Conservation (phyloP, 2,113 vertebrate genomes). For the Neolamprologus falcicula region DNA sequence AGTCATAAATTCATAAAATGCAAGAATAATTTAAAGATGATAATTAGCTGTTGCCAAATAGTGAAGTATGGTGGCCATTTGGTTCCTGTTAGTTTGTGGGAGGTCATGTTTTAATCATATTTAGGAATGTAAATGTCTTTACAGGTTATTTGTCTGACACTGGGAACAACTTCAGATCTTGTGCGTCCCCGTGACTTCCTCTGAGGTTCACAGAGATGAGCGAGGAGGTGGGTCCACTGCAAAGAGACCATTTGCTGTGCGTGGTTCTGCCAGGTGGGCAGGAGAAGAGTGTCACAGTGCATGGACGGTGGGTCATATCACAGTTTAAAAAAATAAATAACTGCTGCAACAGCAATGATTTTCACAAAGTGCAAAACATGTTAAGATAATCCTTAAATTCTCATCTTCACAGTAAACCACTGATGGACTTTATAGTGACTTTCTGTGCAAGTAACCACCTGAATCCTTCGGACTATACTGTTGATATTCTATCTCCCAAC, state of each 20-base stretch:
- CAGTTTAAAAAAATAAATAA: neutral
- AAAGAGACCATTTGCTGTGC: constrained; percentile 76
- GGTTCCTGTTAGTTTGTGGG: neutral
- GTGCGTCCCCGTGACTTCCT: constrained; percentile 23
- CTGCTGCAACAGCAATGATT: neutral
- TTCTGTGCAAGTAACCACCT: constrained; percentile 88
- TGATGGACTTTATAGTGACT: constrained; percentile 90
- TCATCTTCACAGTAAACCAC: constrained; percentile 77
- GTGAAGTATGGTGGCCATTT: neutral
- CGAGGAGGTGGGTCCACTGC: constrained; percentile 72
- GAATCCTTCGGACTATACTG: constrained; percentile 84
- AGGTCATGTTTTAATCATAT: neutral
- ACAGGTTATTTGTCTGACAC: constrained; percentile 71
- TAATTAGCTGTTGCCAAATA: neutral
- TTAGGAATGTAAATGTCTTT: neutral
- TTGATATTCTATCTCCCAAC: constrained; percentile 83
- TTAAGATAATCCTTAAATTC: neutral
- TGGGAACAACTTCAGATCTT: constrained; percentile 12
- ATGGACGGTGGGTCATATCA: constrained; percentile 75
- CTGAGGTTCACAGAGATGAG: constrained; percentile 68
- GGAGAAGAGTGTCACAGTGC: constrained; percentile 76
- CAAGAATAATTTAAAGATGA: neutral
- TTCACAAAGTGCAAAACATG: neutral
- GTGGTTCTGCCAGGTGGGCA: constrained; percentile 83
- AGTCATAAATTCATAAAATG: neutral